A percentile compares a stretch with the other conserved stretches of the same genome.
Evolutionary conservation across 2,113 vertebrate species (phyloP).

Genomic region (Centropristis striata): DNA sequence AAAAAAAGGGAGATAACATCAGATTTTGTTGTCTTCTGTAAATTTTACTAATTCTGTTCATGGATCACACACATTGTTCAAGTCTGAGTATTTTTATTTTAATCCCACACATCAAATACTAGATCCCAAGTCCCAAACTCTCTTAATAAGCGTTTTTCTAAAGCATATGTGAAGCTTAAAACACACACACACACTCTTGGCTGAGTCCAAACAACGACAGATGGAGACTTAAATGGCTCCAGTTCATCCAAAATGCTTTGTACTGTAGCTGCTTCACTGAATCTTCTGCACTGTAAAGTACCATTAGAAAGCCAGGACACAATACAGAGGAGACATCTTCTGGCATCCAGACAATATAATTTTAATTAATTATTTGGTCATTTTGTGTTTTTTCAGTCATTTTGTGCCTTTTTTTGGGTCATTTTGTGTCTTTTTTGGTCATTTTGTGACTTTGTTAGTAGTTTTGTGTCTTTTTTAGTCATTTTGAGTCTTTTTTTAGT

Average conservation of each 20-base stretch:
- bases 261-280: not conserved
- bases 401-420: too few species aligned
- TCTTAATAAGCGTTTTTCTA: conserved; percentile 4
- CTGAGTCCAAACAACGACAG: conserved; percentile 24
- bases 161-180: conserved; percentile 28
- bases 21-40: not conserved
- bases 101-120: not conserved
- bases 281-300: not conserved
- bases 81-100: not conserved
- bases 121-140: not conserved
- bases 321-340: conserved; percentile 1
- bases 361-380: too few species aligned
- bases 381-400: too few species aligned
- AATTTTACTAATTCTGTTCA: not conserved
- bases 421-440: too few species aligned
- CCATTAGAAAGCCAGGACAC: conserved; percentile 1
- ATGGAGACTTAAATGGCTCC: conserved; percentile 46
- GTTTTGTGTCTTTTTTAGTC: too few species aligned
- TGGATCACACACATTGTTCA: not conserved
- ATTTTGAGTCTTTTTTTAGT: too few species aligned
- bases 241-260: conserved; percentile 27
- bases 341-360: conserved; percentile 5
- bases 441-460: too few species aligned
- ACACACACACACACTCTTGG: conserved; percentile 14
- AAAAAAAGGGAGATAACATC: not conserved